Conservation (phyloP, 2,113 vertebrate genomes). For the Saiga tatarica region DNA sequence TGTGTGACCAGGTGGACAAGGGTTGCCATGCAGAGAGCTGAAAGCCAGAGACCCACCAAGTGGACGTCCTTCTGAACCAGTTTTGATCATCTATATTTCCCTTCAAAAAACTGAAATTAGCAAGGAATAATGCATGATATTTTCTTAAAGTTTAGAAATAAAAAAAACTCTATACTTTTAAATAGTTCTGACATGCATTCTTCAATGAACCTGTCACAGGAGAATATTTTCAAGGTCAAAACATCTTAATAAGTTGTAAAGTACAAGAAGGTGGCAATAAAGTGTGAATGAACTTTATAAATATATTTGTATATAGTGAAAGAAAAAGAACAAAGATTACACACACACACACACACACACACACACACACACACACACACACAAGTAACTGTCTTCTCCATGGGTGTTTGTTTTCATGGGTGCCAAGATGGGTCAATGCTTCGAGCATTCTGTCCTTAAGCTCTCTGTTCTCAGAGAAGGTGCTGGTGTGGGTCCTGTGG, state of each 20-base stretch:
- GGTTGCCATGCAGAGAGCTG: neutral
- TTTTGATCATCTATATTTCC: neutral
- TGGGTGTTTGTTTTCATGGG: neutral
- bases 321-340: neutral
- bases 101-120: neutral
- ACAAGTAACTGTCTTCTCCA: neutral
- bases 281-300: neutral
- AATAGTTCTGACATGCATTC: neutral
- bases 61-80: neutral
- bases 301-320: neutral
- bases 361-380: neutral
- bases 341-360: neutral
- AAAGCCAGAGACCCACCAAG: neutral
- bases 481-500: neutral
- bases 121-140: neutral
- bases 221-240: neutral
- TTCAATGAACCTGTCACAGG: neutral
- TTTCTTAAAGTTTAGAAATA: neutral
- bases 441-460: neutral
- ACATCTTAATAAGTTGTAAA: neutral
- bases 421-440: neutral
- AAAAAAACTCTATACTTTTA: neutral
- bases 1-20: slow-evolving; percentile 60
- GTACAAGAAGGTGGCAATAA: neutral
- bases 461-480: neutral